Base-by-base conservation (phyloP, 2,113 vertebrate genomes). In the Thomomys bottae region DNA sequence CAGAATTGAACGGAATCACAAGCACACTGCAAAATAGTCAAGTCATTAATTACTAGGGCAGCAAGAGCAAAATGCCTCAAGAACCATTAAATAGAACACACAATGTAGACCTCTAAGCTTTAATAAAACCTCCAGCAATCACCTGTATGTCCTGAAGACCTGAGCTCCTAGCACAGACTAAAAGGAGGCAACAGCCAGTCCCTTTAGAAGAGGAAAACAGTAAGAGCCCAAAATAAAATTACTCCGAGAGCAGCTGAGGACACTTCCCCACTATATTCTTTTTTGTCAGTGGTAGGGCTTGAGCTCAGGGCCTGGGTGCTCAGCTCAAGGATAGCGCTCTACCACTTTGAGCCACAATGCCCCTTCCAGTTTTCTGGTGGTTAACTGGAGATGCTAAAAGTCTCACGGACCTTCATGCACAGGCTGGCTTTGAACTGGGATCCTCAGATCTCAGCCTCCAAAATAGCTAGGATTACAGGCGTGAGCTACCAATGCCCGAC, bases 1-100 rank as follows among this genome's bases (percentile, higher is more conserved):
- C 78, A 93, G 93, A 94, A 90, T 68, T 57, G 87, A 40, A 59
- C 96, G 95, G 87, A 96, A 84, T 93, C 96, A 97, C 40, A 96
- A 87, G 91, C 57, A 89, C 66, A 96, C 97, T 98, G 97, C 92
- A 98, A 73, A 54, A 97, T 18, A 97, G 88, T 95, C 88, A 96
- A 77, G 82, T 3, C 89, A 18, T 72, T 93, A 54, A 76, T 93
- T 92, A 94, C 84, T 61, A 89, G 23, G 87, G 67, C 49, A 87
- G 57, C 75, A 57, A 34, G 78, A 89, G 28, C 83, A 91, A 85
- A 87, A 87, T 59, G 3, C 38, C 32, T 1, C 87, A 38, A 32
- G 40, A 87, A 84, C 26, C 28, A 70, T 57, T 82, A 71, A 72
- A 80, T 9, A 6, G 30, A 71, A 70, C 49, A 42, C 6, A 42